These are phyloP conservation scores for Chauna torquata DNA, from an alignment of 2,113 vertebrate genomes.

Conservation along the genomic window DNA sequence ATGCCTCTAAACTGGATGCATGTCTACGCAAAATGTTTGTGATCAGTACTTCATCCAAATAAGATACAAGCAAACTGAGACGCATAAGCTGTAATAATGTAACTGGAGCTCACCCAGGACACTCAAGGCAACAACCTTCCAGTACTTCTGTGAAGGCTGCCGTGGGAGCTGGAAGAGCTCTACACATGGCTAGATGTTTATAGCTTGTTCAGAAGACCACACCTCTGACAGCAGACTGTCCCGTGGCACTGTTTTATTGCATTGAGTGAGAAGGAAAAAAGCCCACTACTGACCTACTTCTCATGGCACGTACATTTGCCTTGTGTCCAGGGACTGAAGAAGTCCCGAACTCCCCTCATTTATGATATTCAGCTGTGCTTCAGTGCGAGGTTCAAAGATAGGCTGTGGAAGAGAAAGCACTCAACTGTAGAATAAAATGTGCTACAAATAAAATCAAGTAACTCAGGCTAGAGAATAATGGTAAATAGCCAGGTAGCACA, in stretches of 20 bases:
- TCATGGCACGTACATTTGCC: not conserved
- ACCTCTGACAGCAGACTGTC: not conserved
- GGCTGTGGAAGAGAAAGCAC: not conserved
- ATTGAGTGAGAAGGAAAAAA: not conserved
- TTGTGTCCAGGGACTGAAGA: not conserved
- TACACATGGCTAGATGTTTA: not conserved
- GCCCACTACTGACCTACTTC: not conserved
- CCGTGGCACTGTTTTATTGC: not conserved
- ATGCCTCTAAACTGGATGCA: not conserved
- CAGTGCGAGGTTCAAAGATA: not conserved
- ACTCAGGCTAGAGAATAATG: not conserved
- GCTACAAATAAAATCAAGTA: not conserved
- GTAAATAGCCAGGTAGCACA: not conserved
- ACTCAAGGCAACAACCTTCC: not conserved
- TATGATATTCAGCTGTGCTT: not conserved
- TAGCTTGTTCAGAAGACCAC: not conserved
- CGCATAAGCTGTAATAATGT: not conserved
- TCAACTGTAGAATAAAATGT: not conserved
- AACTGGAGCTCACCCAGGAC: conserved; percentile 15
- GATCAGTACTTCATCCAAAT: not conserved
- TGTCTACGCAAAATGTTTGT: not conserved
- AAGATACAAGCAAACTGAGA: conserved; percentile 1
- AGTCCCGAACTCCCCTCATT: not conserved
- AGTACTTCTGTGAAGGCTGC: not conserved
- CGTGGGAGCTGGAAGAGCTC: not conserved